Evolutionary conservation across 53 echinoderm and acorn worm species (phyloP), one percentile per base, ranked within the genome.

Genomic region (Arbacia lixula): DNA sequence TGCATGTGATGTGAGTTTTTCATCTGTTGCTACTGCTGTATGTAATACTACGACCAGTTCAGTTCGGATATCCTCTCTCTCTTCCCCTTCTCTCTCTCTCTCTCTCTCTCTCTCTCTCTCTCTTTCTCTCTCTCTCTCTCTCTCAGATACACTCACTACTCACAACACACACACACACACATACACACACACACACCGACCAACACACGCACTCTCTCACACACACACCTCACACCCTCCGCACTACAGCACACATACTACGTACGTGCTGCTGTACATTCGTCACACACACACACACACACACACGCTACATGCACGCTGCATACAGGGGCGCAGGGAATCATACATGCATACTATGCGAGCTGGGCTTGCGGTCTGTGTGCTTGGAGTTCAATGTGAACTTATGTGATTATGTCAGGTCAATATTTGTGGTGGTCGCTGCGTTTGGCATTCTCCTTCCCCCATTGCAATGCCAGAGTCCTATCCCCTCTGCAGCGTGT

Each of bases 381-480:
- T 12, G 29, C 33, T n/a, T 34, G 17, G 75, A 75, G 60, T 78
- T 78, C 79, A 60, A 78, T 78, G 79, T 78, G 79, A 58, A 78
- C 28, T 36, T 60, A 60, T 60, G 60, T 78, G 79, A 78, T 78
- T 78, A 36, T 38, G 27, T 78, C 60, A 60, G 60, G 79, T 60
- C 58, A 78, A 78, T 78, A 78, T 78, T 76, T 53, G 42, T 43
- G 17, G 55, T 75, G 75, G 54, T 16, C 54, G 33, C 33, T 71
- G 75, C 71, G 29, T 34, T 34, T 11, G 29, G 71, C 46, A 5
- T n/a, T n/a, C n/a, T n/a, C n/a, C n/a, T n/a, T n/a, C n/a, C n/a
- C n/a, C n/a, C n/a, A n/a, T n/a, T n/a, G n/a, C n/a, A n/a, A n/a
- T n/a, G n/a, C n/a, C n/a, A n/a, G n/a, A n/a, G n/a, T n/a, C n/a